Conservation (phyloP, 1,140 invertebrate species). For the Eubasilissa regina region DNA sequence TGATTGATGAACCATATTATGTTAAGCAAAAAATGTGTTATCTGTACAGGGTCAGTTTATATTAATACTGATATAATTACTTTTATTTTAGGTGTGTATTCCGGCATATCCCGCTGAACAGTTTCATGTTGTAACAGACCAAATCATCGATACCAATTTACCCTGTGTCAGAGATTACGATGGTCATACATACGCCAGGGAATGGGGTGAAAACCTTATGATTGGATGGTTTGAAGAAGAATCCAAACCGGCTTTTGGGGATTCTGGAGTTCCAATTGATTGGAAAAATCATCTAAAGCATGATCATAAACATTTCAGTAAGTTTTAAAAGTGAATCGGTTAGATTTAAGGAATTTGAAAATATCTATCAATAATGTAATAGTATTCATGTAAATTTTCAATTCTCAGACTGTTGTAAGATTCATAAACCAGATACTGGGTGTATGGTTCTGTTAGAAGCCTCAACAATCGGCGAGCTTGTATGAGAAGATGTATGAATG, state of each 20-base stretch:
- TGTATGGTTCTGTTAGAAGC: too few relatives aligned
- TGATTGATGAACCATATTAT: too few relatives aligned
- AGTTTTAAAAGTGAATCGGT: slow-evolving; percentile 41
- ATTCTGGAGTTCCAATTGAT: slow-evolving; percentile 74
- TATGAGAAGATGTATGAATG: too few relatives aligned
- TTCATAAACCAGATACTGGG: too few relatives aligned
- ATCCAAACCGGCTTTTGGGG: slow-evolving; percentile 78
- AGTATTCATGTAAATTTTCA: too few relatives aligned
- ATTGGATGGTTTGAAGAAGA: slow-evolving; percentile 80
- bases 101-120: slow-evolving; percentile 82
- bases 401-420: too few relatives aligned
- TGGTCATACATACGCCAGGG: slow-evolving; percentile 76
- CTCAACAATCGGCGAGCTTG: too few relatives aligned
- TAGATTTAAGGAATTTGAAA: background rate
- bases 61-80: too few relatives aligned
- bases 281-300: slow-evolving; percentile 72
- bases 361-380: too few relatives aligned
- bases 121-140: slow-evolving; percentile 78
- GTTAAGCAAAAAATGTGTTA: too few relatives aligned
- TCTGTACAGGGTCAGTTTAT: too few relatives aligned
- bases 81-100: slow-evolving; percentile 67
- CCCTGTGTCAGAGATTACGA: slow-evolving; percentile 82
- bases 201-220: slow-evolving; percentile 74
- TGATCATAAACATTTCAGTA: slow-evolving; percentile 80
- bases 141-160: slow-evolving; percentile 65